Evolutionary conservation across 2,888 invertebrate genomes (phyloP).

Genomic region (Entomobrya multifasciata): DNA sequence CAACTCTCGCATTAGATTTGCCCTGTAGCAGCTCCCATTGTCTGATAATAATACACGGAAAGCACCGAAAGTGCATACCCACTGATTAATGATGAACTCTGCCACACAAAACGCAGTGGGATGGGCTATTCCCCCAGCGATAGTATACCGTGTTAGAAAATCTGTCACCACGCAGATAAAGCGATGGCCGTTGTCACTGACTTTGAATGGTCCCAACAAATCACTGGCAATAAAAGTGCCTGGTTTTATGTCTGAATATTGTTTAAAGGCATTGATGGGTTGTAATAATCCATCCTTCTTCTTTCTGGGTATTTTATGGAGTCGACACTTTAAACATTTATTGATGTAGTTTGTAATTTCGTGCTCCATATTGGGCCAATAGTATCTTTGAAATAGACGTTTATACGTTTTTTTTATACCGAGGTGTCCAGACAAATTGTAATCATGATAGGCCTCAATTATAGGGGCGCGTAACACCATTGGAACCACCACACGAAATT

Average conservation of each 20-base stretch:
- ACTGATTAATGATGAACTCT: conserved; percentile 64
- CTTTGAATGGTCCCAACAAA: conserved; percentile 60
- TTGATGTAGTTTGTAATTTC: conserved; percentile 14
- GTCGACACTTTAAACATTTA: conserved; percentile 32
- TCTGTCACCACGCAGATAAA: conserved; percentile 73
- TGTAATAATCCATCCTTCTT: conserved; percentile 24
- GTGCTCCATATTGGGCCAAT: conserved; percentile 38
- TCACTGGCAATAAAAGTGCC: conserved; percentile 32
- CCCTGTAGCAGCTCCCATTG: no score
- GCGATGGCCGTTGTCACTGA: conserved; percentile 57
- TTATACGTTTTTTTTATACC: conserved; percentile 37
- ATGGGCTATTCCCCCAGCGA: conserved; percentile 50
- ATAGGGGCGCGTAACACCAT: not conserved
- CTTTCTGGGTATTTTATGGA: conserved; percentile 25
- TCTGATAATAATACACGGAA: no score
- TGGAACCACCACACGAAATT: not conserved
- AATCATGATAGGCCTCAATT: conserved; percentile 38
- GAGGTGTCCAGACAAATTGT: conserved; percentile 44
- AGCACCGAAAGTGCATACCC: no score
- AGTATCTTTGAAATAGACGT: conserved; percentile 2
- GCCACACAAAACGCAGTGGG: conserved; percentile 70
- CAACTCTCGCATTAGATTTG: no score
- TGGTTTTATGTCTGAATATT: not conserved
- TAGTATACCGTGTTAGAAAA: conserved; percentile 67
- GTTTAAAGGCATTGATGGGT: conserved; percentile 50